Percentiles rank a stretch among this genome's conserved stretches.
Evolutionary conservation across 2,888 invertebrate species (phyloP).

Genomic region (Pristionchus maxplancki): DNA sequence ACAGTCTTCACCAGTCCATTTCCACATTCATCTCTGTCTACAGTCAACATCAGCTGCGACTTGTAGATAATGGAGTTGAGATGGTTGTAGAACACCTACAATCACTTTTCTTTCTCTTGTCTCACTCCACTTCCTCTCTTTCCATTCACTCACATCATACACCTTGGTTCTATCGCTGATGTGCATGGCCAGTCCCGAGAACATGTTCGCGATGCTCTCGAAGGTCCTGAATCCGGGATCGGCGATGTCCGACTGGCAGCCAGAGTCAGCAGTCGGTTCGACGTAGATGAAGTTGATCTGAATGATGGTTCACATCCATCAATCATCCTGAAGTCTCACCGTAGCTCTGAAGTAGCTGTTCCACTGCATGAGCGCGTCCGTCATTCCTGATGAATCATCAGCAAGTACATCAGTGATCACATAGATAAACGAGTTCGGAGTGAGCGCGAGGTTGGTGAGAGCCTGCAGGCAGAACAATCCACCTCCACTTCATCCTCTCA

Average conservation of each 20-base stretch:
- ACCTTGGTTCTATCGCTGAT: conserved; percentile 56
- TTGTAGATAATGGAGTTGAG: background rate
- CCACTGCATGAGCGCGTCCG: background rate
- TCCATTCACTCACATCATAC: conserved; percentile 39
- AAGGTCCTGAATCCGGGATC: conserved; percentile 61
- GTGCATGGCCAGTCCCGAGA: conserved; percentile 55
- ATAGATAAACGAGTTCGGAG: conserved; percentile 6
- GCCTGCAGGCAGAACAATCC: background rate
- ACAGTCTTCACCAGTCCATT: conserved; percentile 38
- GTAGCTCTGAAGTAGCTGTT: conserved; percentile 44
- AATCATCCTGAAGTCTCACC: too few species aligned
- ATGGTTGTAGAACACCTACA: conserved; percentile 15
- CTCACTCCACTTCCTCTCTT: too few species aligned
- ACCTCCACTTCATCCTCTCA: background rate
- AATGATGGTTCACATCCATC: too few species aligned
- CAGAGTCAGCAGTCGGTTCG: conserved; percentile 54
- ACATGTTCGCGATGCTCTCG: conserved; percentile 53
- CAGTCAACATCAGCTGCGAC: conserved; percentile 24
- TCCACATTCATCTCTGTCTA: conserved; percentile 36
- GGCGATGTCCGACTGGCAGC: conserved; percentile 52
- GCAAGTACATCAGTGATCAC: conserved; percentile 36
- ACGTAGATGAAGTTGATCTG: conserved; percentile 68
- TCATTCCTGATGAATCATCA: background rate
- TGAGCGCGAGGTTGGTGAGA: conserved; percentile 20
- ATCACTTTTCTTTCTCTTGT: background rate